Conservation (phyloP, 2,888 invertebrate genomes). For the Agrochola circellaris region DNA sequence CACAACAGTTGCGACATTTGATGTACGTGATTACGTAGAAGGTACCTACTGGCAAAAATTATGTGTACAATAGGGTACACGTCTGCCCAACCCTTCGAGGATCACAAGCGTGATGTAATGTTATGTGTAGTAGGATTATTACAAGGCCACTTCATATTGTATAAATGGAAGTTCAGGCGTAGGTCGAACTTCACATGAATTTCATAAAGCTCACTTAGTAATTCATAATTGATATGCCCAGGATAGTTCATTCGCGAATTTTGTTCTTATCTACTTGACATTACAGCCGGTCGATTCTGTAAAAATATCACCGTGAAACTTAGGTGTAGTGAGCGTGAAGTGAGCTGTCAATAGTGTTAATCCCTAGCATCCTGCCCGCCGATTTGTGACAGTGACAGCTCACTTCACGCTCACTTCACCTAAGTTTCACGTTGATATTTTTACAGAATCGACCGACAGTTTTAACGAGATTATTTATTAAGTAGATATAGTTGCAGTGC, state of each 20-base stretch:
- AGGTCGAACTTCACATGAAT: constrained; percentile 29
- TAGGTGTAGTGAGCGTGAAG: too few relatives aligned
- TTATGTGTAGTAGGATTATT: background rate
- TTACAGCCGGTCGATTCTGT: too few relatives aligned
- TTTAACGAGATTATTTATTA: constrained; percentile 13
- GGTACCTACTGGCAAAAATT: too few relatives aligned
- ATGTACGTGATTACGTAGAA: too few relatives aligned
- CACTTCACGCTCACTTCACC: too few relatives aligned
- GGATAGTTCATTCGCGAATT: constrained; percentile 14
- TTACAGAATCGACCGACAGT: too few relatives aligned
- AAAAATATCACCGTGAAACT: too few relatives aligned
- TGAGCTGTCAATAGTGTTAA: too few relatives aligned
- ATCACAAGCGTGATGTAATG: background rate
- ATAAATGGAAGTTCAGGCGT: constrained; percentile 30
- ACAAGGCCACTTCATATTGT: background rate
- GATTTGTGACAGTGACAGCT: too few relatives aligned
- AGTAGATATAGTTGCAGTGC: background rate
- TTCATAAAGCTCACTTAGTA: constrained; percentile 28
- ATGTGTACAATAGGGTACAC: too few relatives aligned
- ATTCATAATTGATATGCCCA: constrained; percentile 25
- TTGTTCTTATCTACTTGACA: background rate
- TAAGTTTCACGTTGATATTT: too few relatives aligned
- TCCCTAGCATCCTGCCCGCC: too few relatives aligned
- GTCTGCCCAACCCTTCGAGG: background rate
- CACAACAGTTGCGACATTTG: background rate